Percentiles rank a stretch among this genome's conserved stretches.
Conservation (phyloP, 2,888 invertebrate species). For the Harpalus rubripes region DNA sequence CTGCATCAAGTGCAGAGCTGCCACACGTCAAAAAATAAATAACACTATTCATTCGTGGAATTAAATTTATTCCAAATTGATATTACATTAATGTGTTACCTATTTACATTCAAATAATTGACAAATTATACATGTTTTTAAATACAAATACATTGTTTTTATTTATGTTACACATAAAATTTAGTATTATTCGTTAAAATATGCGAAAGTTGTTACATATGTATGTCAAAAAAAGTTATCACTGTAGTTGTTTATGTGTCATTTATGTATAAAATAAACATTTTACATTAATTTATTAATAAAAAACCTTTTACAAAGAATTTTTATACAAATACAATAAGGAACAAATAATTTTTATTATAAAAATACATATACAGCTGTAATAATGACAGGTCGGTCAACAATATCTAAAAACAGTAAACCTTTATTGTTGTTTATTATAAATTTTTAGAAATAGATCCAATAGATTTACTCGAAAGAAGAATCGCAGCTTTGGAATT, state of each 20-base stretch:
- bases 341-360: neutral
- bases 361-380: neutral
- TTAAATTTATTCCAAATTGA: neutral
- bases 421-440: neutral
- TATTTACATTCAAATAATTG: neutral
- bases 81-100: neutral
- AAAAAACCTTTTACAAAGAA: neutral
- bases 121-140: neutral
- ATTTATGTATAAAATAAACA: neutral
- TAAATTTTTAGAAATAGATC: constrained; percentile 68
- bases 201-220: neutral
- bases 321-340: neutral
- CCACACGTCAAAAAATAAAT: neutral
- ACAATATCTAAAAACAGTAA: neutral
- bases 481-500: constrained; percentile 78
- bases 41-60: neutral
- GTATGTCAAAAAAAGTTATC: neutral
- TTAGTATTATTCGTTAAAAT: neutral
- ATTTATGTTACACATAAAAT: neutral
- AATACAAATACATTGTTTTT: neutral
- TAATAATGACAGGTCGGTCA: constrained; percentile 30
- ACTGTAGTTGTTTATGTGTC: neutral
- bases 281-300: neutral
- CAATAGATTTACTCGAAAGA: constrained; percentile 76
- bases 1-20: too few relatives aligned